These are phyloP conservation scores for Turnix velox DNA, from an alignment of 2,113 vertebrate species.

Conservation along the genomic window DNA sequence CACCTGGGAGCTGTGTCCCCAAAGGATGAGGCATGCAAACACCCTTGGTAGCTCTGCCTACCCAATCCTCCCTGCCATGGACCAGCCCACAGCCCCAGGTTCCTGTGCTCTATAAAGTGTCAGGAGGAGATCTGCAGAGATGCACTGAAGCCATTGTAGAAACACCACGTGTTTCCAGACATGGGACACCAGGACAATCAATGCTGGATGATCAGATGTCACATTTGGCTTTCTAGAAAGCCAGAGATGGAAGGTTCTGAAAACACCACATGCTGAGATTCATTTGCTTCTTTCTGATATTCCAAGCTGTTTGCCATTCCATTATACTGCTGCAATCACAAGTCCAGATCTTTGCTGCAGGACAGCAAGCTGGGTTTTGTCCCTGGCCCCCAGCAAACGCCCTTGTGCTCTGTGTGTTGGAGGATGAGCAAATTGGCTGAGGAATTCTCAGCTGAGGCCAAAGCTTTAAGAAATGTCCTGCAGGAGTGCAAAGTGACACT, in stretches of 20 bases:
- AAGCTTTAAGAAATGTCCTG: neutral
- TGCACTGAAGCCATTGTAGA: neutral
- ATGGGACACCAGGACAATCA: neutral
- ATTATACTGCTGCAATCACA: neutral
- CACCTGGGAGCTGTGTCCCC: neutral
- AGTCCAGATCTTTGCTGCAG: neutral
- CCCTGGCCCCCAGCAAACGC: accelerated
- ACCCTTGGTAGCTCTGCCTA: neutral
- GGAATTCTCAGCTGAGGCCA: neutral
- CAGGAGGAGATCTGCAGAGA: neutral
- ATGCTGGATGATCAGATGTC: neutral
- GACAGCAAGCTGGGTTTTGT: neutral
- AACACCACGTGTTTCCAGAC: neutral
- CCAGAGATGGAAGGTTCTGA: neutral
- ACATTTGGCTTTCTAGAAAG: neutral
- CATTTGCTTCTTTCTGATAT: neutral
- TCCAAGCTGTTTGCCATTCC: neutral
- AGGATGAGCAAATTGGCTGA: neutral
- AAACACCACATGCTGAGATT: neutral
- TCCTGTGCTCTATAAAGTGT: accelerated
- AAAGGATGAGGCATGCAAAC: accelerated
- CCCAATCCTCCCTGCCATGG: neutral
- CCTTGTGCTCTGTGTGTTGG: neutral
- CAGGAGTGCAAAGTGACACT: neutral
- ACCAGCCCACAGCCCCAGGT: accelerated